Conservation (phyloP, 2,113 vertebrate species). For the Antechinus stuartii region DNA sequence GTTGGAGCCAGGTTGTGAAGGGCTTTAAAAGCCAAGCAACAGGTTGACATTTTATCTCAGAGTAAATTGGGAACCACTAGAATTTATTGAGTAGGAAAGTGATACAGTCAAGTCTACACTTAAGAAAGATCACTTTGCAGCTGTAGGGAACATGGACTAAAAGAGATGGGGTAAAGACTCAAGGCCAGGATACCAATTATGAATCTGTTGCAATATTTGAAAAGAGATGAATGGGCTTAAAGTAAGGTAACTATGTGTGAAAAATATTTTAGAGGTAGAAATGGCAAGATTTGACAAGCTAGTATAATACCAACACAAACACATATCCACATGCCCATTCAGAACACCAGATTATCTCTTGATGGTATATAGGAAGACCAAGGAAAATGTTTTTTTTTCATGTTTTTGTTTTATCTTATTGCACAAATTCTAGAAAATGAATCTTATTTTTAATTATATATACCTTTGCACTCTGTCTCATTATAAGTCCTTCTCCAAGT, state of each 20-base stretch:
- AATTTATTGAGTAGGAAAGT: background rate
- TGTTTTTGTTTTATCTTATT: constrained; percentile 17
- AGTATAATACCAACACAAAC: background rate
- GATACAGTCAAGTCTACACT: background rate
- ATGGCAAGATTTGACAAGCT: background rate
- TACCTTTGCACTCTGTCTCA: constrained; percentile 1
- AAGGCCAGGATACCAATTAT: background rate
- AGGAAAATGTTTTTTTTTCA: background rate
- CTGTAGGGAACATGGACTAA: background rate
- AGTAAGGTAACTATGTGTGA: background rate
- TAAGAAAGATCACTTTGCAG: background rate
- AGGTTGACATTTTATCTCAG: background rate
- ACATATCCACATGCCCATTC: background rate
- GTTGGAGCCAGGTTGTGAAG: background rate
- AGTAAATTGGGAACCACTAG: background rate
- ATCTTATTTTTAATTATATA: constrained; percentile 18
- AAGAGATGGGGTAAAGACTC: background rate
- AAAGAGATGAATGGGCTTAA: background rate
- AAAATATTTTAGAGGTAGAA: background rate
- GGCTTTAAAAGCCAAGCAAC: background rate
- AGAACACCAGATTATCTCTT: background rate
- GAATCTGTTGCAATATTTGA: background rate
- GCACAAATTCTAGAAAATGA: constrained; percentile 4
- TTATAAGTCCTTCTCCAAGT: background rate
- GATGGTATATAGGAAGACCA: background rate